Evolutionary conservation across 2,113 vertebrate genomes (phyloP).

Genomic region (Heliornis fulica): DNA sequence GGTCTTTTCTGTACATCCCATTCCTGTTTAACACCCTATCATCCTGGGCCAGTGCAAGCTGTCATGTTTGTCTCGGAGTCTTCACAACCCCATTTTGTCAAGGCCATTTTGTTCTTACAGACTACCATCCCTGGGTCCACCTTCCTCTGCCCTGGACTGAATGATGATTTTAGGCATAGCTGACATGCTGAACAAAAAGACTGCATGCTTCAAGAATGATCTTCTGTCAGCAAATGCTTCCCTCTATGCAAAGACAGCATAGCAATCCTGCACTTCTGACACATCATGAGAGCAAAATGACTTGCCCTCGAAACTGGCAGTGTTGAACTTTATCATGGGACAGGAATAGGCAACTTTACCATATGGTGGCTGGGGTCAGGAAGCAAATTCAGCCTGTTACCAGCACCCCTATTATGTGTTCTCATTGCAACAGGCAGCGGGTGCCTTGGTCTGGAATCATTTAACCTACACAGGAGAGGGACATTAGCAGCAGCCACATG

Average conservation of each 20-base stretch:
- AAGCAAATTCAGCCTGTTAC: neutral
- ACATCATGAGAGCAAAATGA: neutral
- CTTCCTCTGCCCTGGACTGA: neutral
- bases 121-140: neutral
- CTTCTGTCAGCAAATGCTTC: neutral
- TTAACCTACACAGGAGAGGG: neutral
- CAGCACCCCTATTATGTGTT: neutral
- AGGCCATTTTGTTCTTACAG: neutral
- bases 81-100: neutral
- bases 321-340: neutral
- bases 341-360: neutral
- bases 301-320: neutral
- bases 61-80: neutral
- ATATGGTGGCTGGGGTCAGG: neutral
- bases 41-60: neutral
- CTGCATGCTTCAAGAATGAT: neutral
- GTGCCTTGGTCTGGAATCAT: neutral
- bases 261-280: neutral
- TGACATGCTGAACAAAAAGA: neutral
- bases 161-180: neutral
- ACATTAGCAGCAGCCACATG: accelerated
- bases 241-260: neutral
- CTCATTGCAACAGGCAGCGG: neutral
- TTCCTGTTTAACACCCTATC: neutral
- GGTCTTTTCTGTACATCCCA: neutral